A percentile compares a stretch with the other conserved stretches of the same genome.
Conservation (phyloP, 2,113 vertebrate species). For the Aegotheles bennettii region DNA sequence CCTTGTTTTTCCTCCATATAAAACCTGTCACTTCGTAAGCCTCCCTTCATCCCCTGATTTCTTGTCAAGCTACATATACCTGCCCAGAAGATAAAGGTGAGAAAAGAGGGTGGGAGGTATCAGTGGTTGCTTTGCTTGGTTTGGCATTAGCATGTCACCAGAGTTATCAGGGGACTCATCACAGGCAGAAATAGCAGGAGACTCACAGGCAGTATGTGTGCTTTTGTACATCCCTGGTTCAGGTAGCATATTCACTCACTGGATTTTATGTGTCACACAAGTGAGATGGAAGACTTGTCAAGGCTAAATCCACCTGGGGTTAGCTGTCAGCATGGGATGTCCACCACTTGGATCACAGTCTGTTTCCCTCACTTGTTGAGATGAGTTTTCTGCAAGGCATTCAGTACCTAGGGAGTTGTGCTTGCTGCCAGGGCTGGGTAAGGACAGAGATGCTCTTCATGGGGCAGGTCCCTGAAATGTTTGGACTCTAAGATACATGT, state of each 20-base stretch:
- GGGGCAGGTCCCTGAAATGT: not conserved
- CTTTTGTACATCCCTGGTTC: not conserved
- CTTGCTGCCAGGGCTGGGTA: not conserved
- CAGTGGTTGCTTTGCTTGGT: not conserved
- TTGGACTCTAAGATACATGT: too few species aligned
- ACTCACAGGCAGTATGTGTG: not conserved
- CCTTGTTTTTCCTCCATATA: not conserved
- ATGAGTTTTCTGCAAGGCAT: not conserved
- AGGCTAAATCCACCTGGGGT: not conserved
- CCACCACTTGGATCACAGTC: fast-evolving
- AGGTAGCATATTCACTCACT: fast-evolving
- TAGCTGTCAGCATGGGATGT: not conserved
- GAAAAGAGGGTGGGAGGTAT: not conserved
- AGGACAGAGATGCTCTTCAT: not conserved
- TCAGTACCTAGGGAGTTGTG: not conserved
- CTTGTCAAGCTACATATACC: not conserved
- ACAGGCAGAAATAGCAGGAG: too few species aligned
- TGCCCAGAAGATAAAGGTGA: not conserved
- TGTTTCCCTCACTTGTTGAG: not conserved
- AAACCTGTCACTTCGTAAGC: not conserved
- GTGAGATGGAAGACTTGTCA: not conserved
- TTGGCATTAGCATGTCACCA: not conserved
- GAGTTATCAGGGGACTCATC: not conserved
- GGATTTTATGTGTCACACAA: not conserved
- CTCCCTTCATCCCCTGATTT: not conserved